phyloP scores from a whole-genome alignment of 1,140 invertebrate genomes.

The Hylaeus volcanicus region DNA sequence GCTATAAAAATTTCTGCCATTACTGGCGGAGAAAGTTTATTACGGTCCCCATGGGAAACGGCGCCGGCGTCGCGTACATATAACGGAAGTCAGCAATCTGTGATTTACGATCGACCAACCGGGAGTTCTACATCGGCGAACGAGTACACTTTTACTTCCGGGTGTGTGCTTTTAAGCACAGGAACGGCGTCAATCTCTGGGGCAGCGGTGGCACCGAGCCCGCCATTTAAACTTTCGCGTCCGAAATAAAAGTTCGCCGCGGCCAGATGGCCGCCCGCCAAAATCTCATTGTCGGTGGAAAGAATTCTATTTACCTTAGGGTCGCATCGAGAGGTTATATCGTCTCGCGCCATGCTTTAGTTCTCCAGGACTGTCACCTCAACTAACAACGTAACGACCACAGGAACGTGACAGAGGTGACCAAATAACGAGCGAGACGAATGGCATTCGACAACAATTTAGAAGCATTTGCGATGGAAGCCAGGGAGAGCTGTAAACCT shows the following conservation, averaged over 20 bases:
- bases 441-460: too few relatives aligned
- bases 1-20: conserved; percentile 15
- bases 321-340: conserved; percentile 20
- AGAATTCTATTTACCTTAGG: conserved; percentile 60
- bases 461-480: too few relatives aligned
- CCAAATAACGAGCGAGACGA: too few relatives aligned
- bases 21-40: conserved; percentile 4
- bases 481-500: too few relatives aligned
- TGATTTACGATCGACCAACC: conserved; percentile 45
- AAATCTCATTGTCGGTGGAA: conserved; percentile 57
- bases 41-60: background rate
- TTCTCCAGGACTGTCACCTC: too few relatives aligned
- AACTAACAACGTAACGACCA: too few relatives aligned
- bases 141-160: conserved; percentile 46
- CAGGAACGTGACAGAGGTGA: too few relatives aligned
- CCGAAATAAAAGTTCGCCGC: conserved; percentile 58
- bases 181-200: conserved; percentile 50
- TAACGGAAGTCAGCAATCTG: conserved; percentile 50
- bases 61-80: background rate
- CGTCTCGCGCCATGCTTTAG: background rate
- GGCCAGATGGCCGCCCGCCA: conserved; percentile 62
- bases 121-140: conserved; percentile 27
- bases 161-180: conserved; percentile 50
- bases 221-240: conserved; percentile 63
- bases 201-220: conserved; percentile 24